Base-by-base conservation (phyloP, 1,140 invertebrate species). In the Arion vulgaris region DNA sequence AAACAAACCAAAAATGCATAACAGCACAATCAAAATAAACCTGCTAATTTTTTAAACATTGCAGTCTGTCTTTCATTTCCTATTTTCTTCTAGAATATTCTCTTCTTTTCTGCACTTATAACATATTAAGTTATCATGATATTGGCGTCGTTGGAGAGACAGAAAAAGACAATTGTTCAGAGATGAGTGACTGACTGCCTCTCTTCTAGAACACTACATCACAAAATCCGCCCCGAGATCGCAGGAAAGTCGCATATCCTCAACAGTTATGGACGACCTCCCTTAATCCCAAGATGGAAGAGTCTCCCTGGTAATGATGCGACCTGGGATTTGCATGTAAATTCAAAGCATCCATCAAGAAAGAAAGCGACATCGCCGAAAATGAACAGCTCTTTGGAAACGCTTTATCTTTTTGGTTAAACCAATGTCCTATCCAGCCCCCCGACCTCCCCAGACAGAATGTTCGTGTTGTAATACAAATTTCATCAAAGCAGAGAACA, bases 261-360 rank as follows among this genome's bases (percentile, higher is more conserved):
- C 71, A 39, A 39, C 71, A 77, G 78, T 76, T 81, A 77, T 81
- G 32, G 53, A 45, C 45, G 53, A 72, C 79, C 72, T 68, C 83
- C 83, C 80, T 68, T 84, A 73, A 80, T 84, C 83, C 45, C 41
- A 72, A 69, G 71, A 84, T 81, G 57, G 83, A 81, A 34, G 62
- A 51, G 72, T n/a, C 34, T 57, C 39, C 83, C 23, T 68, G 73
- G 49, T 73, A 71, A 53, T 57, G 32, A 66, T 39, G 82, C 13
- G 75, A 51, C 49, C 36, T n/a, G 39, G 77, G 74, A 84, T 84
- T 84, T 84, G 83, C 83, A 84, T 84, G 69, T 84, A 84, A 84
- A 84, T 84, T 81, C 83, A 80, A 71, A 69, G 68, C 79, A 84
- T 84, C 83, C 83, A 84, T 84, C 83, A 84, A 72, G 49, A 71